Base-by-base conservation (phyloP, 1,140 invertebrate species). In the Drosophila carrolli region DNA sequence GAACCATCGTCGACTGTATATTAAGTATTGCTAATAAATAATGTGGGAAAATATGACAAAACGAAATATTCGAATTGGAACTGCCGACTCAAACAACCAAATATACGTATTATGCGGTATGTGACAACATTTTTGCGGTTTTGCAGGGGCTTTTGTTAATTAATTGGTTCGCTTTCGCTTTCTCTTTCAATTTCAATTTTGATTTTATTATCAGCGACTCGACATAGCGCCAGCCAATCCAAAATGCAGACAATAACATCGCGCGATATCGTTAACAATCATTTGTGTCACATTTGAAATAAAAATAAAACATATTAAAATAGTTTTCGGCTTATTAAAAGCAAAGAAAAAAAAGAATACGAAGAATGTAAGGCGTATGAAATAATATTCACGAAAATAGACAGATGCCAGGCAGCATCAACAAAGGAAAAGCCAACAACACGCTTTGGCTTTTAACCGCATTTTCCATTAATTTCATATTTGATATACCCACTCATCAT, bases 231-330 rank as follows among this genome's bases (percentile, higher is more conserved):
- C 44, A 68, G 75, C 13, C 58, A 10, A 41, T 32, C 46, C 19
- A 29, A 51, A 32, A 51, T 61, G 70, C 68, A 56, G 60, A 73
- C 57, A 61, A 75, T 63, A 78, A 85, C 62, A 82, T 63, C 57
- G 43, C 41, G 54, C 80, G 61, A 89, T 89, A 88, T 88, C 76
- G 79, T 88, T 89, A 88, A 84, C 77, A 71, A 88, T 88, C 75
- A 88, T 89, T 84, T 75, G 79, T 89, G 85, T 84, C 84, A 88
- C 68, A 80, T 82, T 84, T 44, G 27, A 80, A 89, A 71, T 71
- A 89, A 66, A 88, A 88, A 88, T 84, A 84, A 74, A 81, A 78
- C 84, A 89, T 84, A 84, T 88, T 88, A 89, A 89, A 88, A 88
- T 83, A 88, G 83, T 83, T 88, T 66, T 57, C 32, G 54, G 71